Evolutionary conservation across 2,888 invertebrate species (phyloP).

Genomic region (Tenodera sinensis): DNA sequence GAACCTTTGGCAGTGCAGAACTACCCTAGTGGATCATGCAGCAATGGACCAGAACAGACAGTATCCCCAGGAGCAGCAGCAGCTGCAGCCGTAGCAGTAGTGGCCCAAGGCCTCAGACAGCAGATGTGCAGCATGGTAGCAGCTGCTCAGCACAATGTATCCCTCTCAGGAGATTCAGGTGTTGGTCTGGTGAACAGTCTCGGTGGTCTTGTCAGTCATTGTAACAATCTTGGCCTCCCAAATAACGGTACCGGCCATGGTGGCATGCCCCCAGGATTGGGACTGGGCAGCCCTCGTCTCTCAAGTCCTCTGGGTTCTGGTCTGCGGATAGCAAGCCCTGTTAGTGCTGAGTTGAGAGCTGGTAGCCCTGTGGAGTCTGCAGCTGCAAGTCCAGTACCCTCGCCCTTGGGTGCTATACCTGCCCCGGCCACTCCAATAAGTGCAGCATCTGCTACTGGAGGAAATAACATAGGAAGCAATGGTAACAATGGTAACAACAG

Average conservation of each 20-base stretch:
- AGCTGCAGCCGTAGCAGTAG: conserved; percentile 71
- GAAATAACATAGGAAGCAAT: conserved; percentile 61
- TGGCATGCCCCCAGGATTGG: conserved; percentile 20
- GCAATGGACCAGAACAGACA: conserved; percentile 56
- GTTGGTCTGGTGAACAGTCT: conserved; percentile 47
- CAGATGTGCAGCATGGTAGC: conserved; percentile 85
- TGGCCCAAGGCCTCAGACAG: conserved; percentile 79
- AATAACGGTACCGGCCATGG: conserved; percentile 24
- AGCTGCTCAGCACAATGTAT: conserved; percentile 50
- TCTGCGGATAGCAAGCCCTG: neutral
- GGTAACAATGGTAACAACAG: conserved; percentile 54
- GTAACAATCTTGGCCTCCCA: conserved; percentile 23
- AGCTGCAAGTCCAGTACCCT: conserved; percentile 44
- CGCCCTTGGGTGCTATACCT: conserved; percentile 1
- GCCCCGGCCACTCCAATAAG: conserved; percentile 33
- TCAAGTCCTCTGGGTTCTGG: conserved; percentile 12
- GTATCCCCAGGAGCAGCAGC: conserved; percentile 66
- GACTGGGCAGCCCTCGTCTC: neutral
- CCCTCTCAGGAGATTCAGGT: conserved; percentile 41
- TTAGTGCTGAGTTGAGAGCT: conserved; percentile 1
- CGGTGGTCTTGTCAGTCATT: conserved; percentile 22
- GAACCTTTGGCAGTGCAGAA: conserved; percentile 45
- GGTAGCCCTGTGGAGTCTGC: conserved; percentile 38
- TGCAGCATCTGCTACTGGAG: conserved; percentile 50
- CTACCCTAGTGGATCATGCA: conserved; percentile 46